Evolutionary conservation across 1,140 invertebrate genomes (phyloP).

Genomic region (Piezodorus guildinii): DNA sequence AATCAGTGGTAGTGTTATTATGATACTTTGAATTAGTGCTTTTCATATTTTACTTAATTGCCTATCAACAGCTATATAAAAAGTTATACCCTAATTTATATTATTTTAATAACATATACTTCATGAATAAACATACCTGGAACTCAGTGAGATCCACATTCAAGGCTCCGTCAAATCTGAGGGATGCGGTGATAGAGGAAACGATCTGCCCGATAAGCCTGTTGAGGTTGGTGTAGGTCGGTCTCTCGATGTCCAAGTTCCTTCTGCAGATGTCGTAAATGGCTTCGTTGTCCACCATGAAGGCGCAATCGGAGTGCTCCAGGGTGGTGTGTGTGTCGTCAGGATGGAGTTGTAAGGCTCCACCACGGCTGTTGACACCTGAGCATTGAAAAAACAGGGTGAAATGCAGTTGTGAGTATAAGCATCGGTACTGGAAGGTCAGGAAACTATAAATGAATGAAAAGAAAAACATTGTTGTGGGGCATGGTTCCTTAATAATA

Average conservation of each 20-base stretch:
- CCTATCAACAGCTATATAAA: too few species aligned
- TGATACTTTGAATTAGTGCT: too few species aligned
- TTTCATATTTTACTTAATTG: too few species aligned
- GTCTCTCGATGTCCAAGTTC: slow-evolving; percentile 76
- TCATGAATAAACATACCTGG: slow-evolving; percentile 39
- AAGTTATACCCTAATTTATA: too few species aligned
- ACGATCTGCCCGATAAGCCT: slow-evolving; percentile 75
- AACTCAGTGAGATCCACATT: slow-evolving; percentile 85
- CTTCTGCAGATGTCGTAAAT: slow-evolving; percentile 85
- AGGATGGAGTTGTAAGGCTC: slow-evolving; percentile 83
- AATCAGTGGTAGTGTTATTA: too few species aligned
- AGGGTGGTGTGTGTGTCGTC: slow-evolving; percentile 60
- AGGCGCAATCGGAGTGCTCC: slow-evolving; percentile 76
- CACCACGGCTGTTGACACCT: slow-evolving; percentile 78
- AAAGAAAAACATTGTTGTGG: too few species aligned
- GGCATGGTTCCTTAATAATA: too few species aligned
- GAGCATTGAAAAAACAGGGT: slow-evolving; percentile 11
- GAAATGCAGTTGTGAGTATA: too few species aligned
- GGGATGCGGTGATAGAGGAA: slow-evolving; percentile 76
- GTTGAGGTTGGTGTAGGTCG: slow-evolving; percentile 69
- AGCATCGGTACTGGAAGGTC: too few species aligned
- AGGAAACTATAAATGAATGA: too few species aligned
- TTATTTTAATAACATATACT: neutral
- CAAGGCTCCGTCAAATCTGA: slow-evolving; percentile 77
- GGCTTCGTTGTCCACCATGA: slow-evolving; percentile 84